Conservation (phyloP, 2,888 invertebrate species). For the Cecidostiba fungosa region DNA sequence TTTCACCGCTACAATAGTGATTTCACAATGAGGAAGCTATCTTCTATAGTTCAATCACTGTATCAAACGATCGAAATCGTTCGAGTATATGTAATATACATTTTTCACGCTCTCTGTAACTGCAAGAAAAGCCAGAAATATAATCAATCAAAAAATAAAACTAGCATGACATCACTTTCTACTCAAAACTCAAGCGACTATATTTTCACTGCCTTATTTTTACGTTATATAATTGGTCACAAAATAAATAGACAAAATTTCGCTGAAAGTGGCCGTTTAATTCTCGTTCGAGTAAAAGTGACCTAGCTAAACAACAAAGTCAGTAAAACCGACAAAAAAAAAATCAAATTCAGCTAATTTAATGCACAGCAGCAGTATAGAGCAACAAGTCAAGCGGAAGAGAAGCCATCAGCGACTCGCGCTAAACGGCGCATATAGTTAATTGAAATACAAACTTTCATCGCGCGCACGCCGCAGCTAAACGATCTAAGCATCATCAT, state of each 20-base stretch:
- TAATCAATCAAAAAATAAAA: no score
- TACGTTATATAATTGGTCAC: neutral
- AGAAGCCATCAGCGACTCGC: conserved; percentile 8
- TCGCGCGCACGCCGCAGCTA: neutral
- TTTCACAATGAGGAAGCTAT: neutral
- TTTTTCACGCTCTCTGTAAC: no score
- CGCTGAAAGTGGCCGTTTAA: neutral
- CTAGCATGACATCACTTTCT: no score
- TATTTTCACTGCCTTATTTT: no score
- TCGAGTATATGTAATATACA: no score
- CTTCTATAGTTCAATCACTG: no score
- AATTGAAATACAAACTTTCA: conserved; percentile 48
- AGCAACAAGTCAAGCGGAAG: conserved; percentile 21
- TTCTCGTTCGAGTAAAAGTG: neutral
- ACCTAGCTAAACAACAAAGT: neutral
- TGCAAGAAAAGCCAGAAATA: no score
- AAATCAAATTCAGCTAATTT: neutral
- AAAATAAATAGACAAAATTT: neutral
- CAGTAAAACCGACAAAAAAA: neutral
- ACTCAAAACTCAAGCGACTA: no score
- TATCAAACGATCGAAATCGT: no score
- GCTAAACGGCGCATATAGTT: conserved; percentile 21
- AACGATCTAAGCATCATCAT: conserved; percentile 10
- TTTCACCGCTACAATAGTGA: no score
- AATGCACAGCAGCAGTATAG: neutral